Evolutionary conservation across 35 echinoderm and acorn worm genomes (phyloP), one percentile per base, ranked within the genome.

Genomic region (Heliocidaris tuberculata): DNA sequence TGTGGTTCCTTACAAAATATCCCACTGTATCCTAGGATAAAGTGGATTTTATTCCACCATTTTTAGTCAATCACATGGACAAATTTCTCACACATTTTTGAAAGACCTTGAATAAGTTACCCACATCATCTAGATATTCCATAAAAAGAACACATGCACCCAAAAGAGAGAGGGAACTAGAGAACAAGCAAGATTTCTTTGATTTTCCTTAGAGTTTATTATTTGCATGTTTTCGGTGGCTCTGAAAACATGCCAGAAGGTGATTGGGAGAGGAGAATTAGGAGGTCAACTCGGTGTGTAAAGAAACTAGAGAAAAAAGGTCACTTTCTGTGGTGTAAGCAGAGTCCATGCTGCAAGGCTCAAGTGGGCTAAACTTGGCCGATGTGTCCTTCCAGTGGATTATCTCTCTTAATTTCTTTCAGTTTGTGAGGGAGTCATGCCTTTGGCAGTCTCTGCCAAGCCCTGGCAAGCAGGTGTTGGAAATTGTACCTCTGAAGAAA

Each of bases 331-430:
- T n/a, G 65, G 21, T 78, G 65, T 78, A 78, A 78, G 65, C 65
- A 78, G 65, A 78, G 65, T 78, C 65, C 65, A 78, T 78, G 65
- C 65, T 78, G 65, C 65, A 78, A 78, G 65, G 65, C 65, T 78
- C 65, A 78, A 78, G 65, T 78, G 65, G 27, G 65, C 65, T 78
- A 78, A 78, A 78, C 65, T 78, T 78, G 65, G 65, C 65, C 65
- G 7, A n/a, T 27, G 65, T 78, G 65, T 78, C 65, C 65, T 78
- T 78, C 65, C 21, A 78, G 27, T 19, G 27, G 65, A 78, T 78
- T 78, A 78, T 78, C 65, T 78, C 65, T 78, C 65, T 78, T 78
- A 78, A 78, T 78, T 78, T 78, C 19, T 78, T 78, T 78, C 65
- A 78, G 65, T 78, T 78, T 78, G 65, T 27, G 65, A 78, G 27